Evolutionary conservation across 2,888 invertebrate species (phyloP), one percentile per base, ranked within the genome.

Genomic region (Entomobrya multifasciata): DNA sequence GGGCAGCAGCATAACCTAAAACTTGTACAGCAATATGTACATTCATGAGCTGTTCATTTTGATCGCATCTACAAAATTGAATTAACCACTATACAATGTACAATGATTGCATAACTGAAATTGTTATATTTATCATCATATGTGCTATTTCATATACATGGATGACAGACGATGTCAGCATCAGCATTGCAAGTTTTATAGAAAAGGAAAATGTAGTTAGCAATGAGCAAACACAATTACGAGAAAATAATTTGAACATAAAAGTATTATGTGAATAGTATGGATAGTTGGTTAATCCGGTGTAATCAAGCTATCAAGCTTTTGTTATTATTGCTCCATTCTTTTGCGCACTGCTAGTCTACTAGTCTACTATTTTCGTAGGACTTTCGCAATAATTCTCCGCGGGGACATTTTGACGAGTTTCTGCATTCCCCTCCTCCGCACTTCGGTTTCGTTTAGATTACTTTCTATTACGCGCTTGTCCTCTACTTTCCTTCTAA

Each of bases 281-380:
- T 36, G 36, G 36, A 6, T 36, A 8, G 36, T 36, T 36, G 36
- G 55, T 77, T 84, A 84, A 84, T 84, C 83, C 67, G 41, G 77
- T 84, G 83, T 84, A 77, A 84, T 84, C 76, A 84, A 84, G 83
- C 83, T 84, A 6, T 67, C 36, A 44, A 82, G 30, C 60, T 47
- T 57, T 72, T 57, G 70, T 70, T 81, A 70, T 47, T 70, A 47
- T 36, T 22, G 15, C 41, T 57, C 8, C 13, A 36, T 36, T 36
- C 36, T n/a, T 30, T 36, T 44, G 67, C 67, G 8, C 52, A 25
- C 6, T 6, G 41, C 47, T 74, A n/a, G n/a, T n/a, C n/a, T 36
- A 8, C 36, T 8, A 6, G 62, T 72, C 82, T 30, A 76, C 74
- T 82, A 74, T 62, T 74, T 82, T 82, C 74, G 62, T 82, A 82